Percentiles rank a stretch among this genome's conserved stretches.
phyloP scores from a whole-genome alignment of 2,113 vertebrate species.

The Nycticebus coucang region DNA sequence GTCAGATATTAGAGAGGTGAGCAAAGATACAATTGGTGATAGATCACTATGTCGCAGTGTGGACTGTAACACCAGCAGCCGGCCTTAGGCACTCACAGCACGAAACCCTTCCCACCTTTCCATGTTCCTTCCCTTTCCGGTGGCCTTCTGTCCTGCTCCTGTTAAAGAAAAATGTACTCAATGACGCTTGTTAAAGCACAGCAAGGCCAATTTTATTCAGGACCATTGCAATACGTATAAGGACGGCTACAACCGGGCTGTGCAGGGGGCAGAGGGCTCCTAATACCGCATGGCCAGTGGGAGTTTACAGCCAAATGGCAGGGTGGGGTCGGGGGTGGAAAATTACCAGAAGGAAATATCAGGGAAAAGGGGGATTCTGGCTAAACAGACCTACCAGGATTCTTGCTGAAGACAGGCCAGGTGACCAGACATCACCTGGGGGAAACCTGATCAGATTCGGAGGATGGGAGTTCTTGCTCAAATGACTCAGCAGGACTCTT shows the following conservation, averaged over 20 bases:
- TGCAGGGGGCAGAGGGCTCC: neutral
- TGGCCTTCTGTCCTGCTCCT: neutral
- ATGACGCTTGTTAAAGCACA: neutral
- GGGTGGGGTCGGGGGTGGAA: neutral
- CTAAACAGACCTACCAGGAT: neutral
- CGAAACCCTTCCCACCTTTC: neutral
- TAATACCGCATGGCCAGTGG: neutral
- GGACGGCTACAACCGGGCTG: neutral
- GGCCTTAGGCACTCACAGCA: neutral
- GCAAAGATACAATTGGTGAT: neutral
- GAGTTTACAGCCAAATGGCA: neutral
- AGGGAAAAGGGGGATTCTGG: neutral
- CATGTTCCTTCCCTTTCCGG: neutral
- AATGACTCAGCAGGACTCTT: neutral
- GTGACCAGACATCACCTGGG: neutral
- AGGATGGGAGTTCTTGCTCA: neutral
- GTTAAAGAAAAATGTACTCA: neutral
- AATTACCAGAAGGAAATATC: neutral
- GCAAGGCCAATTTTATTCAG: neutral
- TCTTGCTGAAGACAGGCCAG: neutral
- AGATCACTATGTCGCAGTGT: neutral
- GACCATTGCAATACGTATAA: neutral
- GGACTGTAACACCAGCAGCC: neutral
- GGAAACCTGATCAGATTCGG: neutral
- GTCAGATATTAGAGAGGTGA: neutral